Evolutionary conservation across 2,888 invertebrate genomes (phyloP), one percentile per base, ranked within the genome.

Genomic region (Mylabris sibirica): DNA sequence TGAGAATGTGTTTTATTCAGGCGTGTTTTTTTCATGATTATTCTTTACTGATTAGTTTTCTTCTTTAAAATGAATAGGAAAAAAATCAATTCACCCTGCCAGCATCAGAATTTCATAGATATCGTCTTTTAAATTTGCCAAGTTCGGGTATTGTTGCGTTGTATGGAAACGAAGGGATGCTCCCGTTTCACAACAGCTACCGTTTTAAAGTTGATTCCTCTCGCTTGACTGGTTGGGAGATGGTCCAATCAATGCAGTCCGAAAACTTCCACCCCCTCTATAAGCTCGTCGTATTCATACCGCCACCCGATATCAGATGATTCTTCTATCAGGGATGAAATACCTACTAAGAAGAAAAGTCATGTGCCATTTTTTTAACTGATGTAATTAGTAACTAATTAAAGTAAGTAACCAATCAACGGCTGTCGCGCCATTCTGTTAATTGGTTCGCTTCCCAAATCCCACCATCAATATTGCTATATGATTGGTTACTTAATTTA

Each of bases 121-220:
- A 38, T 14, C 38, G 11, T 14, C 66, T 61, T 67, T 67, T 61
- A 8, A 57, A 26, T 69, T 70, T 70, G 60, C 57, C 63, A 67
- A 64, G 53, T 65, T 53, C 70, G 69, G 69, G 67, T 70, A 67
- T 67, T 61, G 65, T 68, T 67, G 12, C 17, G n/a, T 44, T 70
- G 71, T 63, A 68, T 72, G 68, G 67, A 60, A 60, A 60, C 62
- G 68, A 67, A 49, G 66, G 68, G 74, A 59, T 72, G 73, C 66
- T 59, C 72, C 69, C 66, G 70, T 76, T 73, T 76, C 76, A 67
- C 75, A 12, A 38, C 17, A 17, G 44, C 44, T 72, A 69, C 78
- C 80, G 83, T 81, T 84, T 84, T 83, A 84, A 84, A 84, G 84
- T 84, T 84, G 84, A 85, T 85, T 85, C 80, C 84, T 84, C 82